Evolutionary conservation across 2,797 vertebrate genomes (phyloP).

Genomic region (Lepilemur septentrionalis): DNA sequence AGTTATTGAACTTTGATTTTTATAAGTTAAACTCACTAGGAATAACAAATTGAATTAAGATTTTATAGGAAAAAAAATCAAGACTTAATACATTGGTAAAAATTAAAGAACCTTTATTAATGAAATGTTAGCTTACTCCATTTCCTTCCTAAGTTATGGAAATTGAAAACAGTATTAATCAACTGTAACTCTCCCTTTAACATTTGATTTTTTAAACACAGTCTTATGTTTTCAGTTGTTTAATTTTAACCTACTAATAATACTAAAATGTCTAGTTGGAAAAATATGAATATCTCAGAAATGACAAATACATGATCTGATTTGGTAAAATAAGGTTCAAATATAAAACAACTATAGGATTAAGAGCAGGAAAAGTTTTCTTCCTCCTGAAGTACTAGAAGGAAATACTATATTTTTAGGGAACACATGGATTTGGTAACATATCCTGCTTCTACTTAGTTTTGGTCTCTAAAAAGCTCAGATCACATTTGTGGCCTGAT

Average conservation of each 20-base stretch:
- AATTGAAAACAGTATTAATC: background rate
- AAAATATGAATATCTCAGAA: constrained; percentile 26
- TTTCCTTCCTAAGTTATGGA: background rate
- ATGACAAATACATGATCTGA: constrained; percentile 23
- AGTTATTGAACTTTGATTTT: constrained; percentile 28
- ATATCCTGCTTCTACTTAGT: constrained; percentile 40
- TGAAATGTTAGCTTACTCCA: constrained; percentile 3
- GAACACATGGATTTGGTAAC: constrained; percentile 1
- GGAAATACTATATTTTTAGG: constrained; percentile 10
- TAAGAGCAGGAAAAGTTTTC: constrained; percentile 25
- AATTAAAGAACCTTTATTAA: constrained; percentile 21
- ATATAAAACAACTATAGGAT: constrained; percentile 26
- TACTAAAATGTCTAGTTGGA: constrained; percentile 32
- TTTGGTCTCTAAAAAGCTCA: constrained; percentile 36
- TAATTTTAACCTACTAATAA: constrained; percentile 52
- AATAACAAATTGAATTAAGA: background rate
- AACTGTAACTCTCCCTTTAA: background rate
- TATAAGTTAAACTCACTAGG: constrained; percentile 6
- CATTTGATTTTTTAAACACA: constrained; percentile 14
- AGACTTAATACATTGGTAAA: background rate
- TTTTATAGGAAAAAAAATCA: background rate
- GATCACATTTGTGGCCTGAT: constrained; percentile 31
- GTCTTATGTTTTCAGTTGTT: constrained; percentile 11
- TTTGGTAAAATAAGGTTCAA: constrained; percentile 43
- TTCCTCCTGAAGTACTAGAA: background rate